Conservation (phyloP, 2,113 vertebrate species). For the Callithrix jacchus region DNA sequence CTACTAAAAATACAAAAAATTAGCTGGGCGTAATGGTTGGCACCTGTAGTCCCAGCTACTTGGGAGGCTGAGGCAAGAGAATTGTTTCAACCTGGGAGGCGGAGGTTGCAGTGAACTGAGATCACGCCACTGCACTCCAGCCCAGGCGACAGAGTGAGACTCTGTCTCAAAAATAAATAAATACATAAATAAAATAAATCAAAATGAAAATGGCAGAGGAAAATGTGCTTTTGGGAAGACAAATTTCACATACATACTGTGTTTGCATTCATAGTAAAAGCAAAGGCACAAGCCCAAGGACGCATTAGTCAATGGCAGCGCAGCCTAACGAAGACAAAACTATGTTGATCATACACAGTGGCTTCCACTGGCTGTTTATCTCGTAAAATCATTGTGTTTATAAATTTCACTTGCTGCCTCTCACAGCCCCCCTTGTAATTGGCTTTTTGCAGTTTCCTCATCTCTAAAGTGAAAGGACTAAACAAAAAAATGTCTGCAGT, state of each 20-base stretch:
- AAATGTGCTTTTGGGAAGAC: neutral
- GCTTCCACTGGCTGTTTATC: neutral
- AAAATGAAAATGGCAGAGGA: neutral
- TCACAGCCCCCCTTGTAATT: neutral
- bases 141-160: too few species aligned
- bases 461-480: neutral
- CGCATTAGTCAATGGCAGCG: neutral
- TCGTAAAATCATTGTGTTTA: neutral
- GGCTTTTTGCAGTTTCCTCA: neutral
- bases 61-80: too few species aligned
- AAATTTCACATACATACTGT: neutral
- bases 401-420: neutral
- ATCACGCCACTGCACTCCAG: too few species aligned
- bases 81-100: too few species aligned
- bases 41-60: too few species aligned
- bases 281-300: neutral
- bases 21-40: too few species aligned
- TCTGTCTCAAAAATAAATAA: too few species aligned
- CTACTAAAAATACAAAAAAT: too few species aligned
- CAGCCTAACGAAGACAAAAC: neutral
- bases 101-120: too few species aligned
- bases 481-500: neutral
- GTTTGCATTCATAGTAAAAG: neutral
- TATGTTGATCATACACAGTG: too few species aligned
- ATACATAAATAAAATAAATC: too few species aligned